Conservation (phyloP, 1,140 invertebrate genomes). For the Drosophila sproati region DNA sequence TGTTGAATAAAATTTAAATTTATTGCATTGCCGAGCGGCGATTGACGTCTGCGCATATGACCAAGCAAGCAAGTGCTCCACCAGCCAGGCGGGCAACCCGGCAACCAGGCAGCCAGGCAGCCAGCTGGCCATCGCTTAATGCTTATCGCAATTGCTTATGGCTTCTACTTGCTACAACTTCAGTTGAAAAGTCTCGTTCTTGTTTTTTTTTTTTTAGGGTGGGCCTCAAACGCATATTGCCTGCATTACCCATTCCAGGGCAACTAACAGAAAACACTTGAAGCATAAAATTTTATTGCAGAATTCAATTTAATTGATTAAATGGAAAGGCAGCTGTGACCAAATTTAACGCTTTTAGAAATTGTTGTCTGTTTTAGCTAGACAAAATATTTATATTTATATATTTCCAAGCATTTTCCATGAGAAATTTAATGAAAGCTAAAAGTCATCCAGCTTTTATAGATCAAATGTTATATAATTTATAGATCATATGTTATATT, state of each 20-base stretch:
- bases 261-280: background rate
- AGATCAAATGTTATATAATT: no score
- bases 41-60: slow-evolving; percentile 73
- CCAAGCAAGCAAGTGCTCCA: slow-evolving; percentile 23
- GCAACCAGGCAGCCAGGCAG: slow-evolving; percentile 10
- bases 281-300: background rate
- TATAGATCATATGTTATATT: no score
- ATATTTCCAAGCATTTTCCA: no score
- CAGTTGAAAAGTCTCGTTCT: slow-evolving; percentile 4
- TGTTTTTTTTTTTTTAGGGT: background rate
- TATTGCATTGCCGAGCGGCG: slow-evolving; percentile 68
- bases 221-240: slow-evolving; percentile 1
- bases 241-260: background rate
- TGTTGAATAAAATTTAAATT: slow-evolving; percentile 83
- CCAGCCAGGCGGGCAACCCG: background rate
- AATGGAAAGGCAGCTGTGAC: background rate
- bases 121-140: slow-evolving; percentile 20
- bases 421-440: no score
- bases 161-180: slow-evolving; percentile 36
- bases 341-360: background rate
- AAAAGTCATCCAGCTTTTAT: no score
- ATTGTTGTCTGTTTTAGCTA: background rate
- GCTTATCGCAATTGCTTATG: slow-evolving; percentile 52
- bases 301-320: slow-evolving; percentile 2
- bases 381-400: no score